Evolutionary conservation across 30 jellyfish, hydroid and myxozoan species (phyloP).

Genomic region (Haliclystus octoradiatus): DNA sequence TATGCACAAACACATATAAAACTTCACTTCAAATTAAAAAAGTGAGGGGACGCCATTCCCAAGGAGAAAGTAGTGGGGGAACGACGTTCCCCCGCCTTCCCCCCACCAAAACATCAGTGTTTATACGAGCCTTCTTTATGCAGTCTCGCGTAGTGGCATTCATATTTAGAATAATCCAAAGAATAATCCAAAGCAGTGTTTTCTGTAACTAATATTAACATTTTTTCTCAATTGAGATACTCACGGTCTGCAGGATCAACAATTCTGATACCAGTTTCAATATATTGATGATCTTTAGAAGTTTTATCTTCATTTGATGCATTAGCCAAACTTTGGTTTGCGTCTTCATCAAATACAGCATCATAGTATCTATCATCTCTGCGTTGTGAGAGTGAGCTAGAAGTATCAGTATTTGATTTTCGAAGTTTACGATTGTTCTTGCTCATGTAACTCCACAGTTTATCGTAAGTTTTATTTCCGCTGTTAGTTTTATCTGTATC

Average conservation of each 20-base stretch:
- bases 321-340: background rate
- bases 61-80: no score
- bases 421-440: background rate
- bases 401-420: background rate
- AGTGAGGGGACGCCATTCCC: no score
- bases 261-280: background rate
- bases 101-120: no score
- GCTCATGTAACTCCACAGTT: conserved; percentile 31
- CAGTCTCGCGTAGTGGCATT: no score
- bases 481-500: background rate
- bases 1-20: no score
- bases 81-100: no score
- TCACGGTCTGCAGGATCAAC: background rate
- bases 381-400: background rate
- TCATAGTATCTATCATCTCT: background rate
- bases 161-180: no score
- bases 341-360: background rate
- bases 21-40: no score
- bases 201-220: no score
- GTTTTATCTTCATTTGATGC: background rate
- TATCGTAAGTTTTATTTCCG: conserved; percentile 12
- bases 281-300: background rate
- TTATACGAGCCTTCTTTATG: no score
- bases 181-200: no score
- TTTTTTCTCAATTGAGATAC: background rate